Conservation (phyloP, 2,888 invertebrate genomes). For the Catocala nupta region DNA sequence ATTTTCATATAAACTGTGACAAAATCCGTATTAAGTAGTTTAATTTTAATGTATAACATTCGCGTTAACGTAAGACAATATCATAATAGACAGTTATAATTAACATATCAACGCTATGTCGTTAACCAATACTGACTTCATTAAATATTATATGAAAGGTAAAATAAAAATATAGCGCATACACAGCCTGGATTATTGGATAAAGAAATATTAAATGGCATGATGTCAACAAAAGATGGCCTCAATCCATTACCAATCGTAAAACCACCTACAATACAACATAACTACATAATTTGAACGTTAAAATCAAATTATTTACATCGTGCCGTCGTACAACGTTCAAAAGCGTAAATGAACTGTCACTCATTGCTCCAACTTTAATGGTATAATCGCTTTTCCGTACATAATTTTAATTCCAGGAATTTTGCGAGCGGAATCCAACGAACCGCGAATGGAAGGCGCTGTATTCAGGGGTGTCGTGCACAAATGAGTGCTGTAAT, state of each 20-base stretch:
- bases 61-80: too few relatives aligned
- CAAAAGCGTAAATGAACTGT: conserved; percentile 48
- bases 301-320: conserved; percentile 40
- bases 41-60: too few relatives aligned
- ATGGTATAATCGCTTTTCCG: conserved; percentile 52
- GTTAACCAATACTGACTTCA: too few relatives aligned
- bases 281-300: conserved; percentile 10
- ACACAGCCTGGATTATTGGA: too few relatives aligned
- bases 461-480: conserved; percentile 34
- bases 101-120: too few relatives aligned
- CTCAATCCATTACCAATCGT: not conserved
- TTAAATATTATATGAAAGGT: too few relatives aligned
- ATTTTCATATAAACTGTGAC: too few relatives aligned
- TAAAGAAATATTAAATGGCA: too few relatives aligned
- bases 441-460: conserved; percentile 30
- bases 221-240: not conserved
- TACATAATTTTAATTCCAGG: conserved; percentile 49
- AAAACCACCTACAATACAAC: not conserved
- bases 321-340: conserved; percentile 2
- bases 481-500: conserved; percentile 1
- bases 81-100: too few relatives aligned
- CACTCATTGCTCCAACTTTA: conserved; percentile 53
- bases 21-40: too few relatives aligned
- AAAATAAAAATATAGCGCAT: too few relatives aligned
- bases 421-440: conserved; percentile 44